Evolutionary conservation across 2,113 vertebrate genomes (phyloP).

Genomic region (Mobula birostris): DNA sequence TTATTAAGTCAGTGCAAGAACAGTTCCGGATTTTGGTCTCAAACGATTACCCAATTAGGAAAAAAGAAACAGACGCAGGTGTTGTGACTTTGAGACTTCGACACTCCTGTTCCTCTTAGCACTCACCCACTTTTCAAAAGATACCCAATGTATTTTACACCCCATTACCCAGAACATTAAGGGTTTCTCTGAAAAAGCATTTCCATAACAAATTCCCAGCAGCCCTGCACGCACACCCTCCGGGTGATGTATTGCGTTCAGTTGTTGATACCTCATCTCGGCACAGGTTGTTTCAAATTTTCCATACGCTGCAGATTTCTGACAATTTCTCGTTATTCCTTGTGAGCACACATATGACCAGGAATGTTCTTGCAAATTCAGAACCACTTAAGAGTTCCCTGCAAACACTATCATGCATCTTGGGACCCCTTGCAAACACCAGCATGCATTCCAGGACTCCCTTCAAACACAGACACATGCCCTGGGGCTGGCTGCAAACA

Average conservation of each 20-base stretch:
- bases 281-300: background rate
- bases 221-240: background rate
- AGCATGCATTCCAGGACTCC: background rate
- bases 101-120: slow-evolving; percentile 3
- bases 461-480: background rate
- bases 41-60: slow-evolving; percentile 34
- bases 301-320: background rate
- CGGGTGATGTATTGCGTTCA: background rate
- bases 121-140: background rate
- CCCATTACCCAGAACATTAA: background rate
- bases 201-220: background rate
- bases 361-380: background rate
- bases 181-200: background rate
- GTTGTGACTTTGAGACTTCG: background rate
- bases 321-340: background rate
- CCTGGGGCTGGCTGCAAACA: background rate
- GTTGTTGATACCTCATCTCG: too few species aligned
- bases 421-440: background rate
- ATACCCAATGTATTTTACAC: background rate
- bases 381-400: background rate
- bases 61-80: slow-evolving; percentile 17
- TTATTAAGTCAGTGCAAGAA: slow-evolving; percentile 36
- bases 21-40: slow-evolving; percentile 32
- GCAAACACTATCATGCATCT: background rate
- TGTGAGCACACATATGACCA: background rate